These are phyloP conservation scores for Solenopsis fugax DNA, from an alignment of 1,140 invertebrate genomes.

Conservation along the genomic window DNA sequence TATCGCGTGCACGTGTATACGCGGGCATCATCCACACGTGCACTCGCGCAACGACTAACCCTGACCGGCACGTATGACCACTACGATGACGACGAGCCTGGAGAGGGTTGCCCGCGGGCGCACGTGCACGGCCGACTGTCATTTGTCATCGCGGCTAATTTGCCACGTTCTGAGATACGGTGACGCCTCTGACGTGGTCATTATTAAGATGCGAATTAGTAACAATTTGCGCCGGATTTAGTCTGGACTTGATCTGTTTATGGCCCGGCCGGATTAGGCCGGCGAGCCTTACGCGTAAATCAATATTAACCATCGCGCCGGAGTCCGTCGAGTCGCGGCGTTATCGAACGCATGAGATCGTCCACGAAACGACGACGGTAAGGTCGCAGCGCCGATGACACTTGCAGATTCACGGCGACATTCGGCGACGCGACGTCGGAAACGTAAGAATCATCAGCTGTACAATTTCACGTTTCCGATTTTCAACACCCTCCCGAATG, in stretches of 20 bases:
- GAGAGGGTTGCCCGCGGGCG: constrained; percentile 69
- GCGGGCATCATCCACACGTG: constrained; percentile 46
- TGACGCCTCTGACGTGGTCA: constrained; percentile 86
- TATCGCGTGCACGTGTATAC: constrained; percentile 67
- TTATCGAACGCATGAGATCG: constrained; percentile 68
- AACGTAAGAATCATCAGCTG: background rate
- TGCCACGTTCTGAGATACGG: constrained; percentile 87
- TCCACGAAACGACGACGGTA: constrained; percentile 66
- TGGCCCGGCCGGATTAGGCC: constrained; percentile 84
- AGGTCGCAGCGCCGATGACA: constrained; percentile 5
- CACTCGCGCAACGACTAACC: constrained; percentile 55
- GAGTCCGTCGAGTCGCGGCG: constrained; percentile 64
- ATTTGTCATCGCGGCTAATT: constrained; percentile 87
- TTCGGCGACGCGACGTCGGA: background rate
- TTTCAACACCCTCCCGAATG: background rate
- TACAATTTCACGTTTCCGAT: background rate
- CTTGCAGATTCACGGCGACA: background rate
- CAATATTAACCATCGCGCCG: constrained; percentile 83
- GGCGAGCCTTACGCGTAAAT: constrained; percentile 83
- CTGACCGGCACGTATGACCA: constrained; percentile 64
- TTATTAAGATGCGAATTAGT: constrained; percentile 88
- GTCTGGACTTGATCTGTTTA: constrained; percentile 86
- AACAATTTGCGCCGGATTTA: constrained; percentile 87
- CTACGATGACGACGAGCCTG: constrained; percentile 28
- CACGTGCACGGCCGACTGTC: constrained; percentile 81